Evolutionary conservation across 2,797 vertebrate species (phyloP), one percentile per base, ranked within the genome.

Genomic region (Scleropages formosus): DNA sequence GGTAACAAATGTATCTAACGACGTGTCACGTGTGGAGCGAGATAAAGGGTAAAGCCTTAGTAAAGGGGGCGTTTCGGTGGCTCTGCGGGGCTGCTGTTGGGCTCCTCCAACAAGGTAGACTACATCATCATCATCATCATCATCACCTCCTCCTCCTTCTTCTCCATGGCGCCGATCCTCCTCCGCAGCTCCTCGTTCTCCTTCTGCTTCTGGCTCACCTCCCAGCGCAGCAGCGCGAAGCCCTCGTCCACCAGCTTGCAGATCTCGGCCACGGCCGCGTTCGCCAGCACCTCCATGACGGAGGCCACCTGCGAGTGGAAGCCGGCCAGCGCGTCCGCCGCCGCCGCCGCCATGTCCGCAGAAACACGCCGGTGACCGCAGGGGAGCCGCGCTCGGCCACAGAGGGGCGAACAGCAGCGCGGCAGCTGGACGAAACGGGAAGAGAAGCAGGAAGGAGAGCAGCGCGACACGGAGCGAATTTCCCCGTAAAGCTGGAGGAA

Each of bases 241-340:
- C 77, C 77, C 16, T 78, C 73, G 64, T 78, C 74, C 26, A 75
- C 74, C 18, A 78, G 73, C 68, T 78, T 75, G 70, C 77, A 78
- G 51, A 78, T 78, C 58, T 78, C 77, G 13, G 70, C 74, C 47
- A 78, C 77, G 62, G 77, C 77, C 31, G 77, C 68, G 56, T 78
- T 78, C 8, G 77, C 73, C 58, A 78, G 46, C 51, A 78, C 77
- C 74, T 78, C 77, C 77, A 78, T 78, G 62, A 78, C 75, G 62
- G 77, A 67, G 44, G 77, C 74, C 18, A 78, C 58, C 65, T 75
- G 77, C 7, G 77, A 75, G 22, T 72, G 73, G 71, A 78, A 78
- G 39, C n/a, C n/a, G n/a, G 67, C 75, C 12, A 72, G 27, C 27
- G 61, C 59, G n/a, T 76, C 68, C 49, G 75, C 62, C 75, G 76